Percentiles rank a stretch among this genome's conserved stretches.
Evolutionary conservation across 2,888 invertebrate genomes (phyloP).

Genomic region (Drosophila vallismaia): DNA sequence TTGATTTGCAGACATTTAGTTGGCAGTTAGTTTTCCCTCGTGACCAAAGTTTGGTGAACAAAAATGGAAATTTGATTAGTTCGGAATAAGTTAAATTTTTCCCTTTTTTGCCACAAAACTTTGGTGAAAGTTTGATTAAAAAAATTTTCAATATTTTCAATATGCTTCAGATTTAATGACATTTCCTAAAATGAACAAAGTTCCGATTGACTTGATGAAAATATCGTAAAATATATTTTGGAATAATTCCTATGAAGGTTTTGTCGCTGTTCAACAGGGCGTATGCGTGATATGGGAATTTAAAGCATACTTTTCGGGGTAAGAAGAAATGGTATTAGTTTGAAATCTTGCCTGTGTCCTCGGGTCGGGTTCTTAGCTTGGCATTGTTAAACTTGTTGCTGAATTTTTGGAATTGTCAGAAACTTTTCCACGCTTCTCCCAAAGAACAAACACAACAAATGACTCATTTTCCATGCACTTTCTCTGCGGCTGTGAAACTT

Average conservation of each 20-base stretch:
- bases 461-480: conserved; percentile 64
- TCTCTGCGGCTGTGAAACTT: conserved; percentile 37
- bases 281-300: conserved; percentile 10
- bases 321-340: conserved; percentile 1
- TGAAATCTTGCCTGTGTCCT: conserved; percentile 15
- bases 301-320: conserved; percentile 55
- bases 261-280: conserved; percentile 15
- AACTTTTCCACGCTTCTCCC: conserved; percentile 56
- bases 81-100: conserved; percentile 46
- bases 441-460: conserved; percentile 46
- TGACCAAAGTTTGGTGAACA: conserved; percentile 31
- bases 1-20: conserved; percentile 45
- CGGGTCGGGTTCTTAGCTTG: conserved; percentile 20
- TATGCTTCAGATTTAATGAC: conserved; percentile 15
- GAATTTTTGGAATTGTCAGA: conserved; percentile 61
- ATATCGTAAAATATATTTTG: too few species aligned
- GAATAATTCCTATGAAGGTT: too few species aligned
- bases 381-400: conserved; percentile 23
- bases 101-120: conserved; percentile 37
- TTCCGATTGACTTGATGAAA: too few species aligned
- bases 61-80: conserved; percentile 65
- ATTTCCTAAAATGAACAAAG: background rate
- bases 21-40: conserved; percentile 10
- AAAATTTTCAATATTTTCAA: conserved; percentile 4
- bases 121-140: conserved; percentile 32